A percentile compares a stretch with the other conserved stretches of the same genome.
These are phyloP conservation scores for Lytechinus pictus DNA, from an alignment of 35 echinoderm and acorn worm species.

Conservation along the genomic window DNA sequence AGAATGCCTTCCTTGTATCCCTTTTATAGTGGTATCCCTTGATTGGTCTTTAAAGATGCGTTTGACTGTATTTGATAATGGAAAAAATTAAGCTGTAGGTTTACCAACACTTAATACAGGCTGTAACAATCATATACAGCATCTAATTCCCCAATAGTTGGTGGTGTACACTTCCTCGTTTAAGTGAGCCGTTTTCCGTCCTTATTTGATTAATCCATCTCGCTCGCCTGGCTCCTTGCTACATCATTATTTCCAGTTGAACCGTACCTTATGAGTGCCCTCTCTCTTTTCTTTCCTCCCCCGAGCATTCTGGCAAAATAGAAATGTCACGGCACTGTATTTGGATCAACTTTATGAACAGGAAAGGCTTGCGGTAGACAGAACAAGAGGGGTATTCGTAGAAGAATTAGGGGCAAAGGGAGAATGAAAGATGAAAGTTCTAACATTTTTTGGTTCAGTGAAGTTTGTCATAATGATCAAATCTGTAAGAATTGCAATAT, in stretches of 20 bases:
- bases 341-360: neutral
- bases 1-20: too few species aligned
- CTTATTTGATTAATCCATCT: neutral
- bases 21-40: too few species aligned
- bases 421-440: neutral
- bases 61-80: too few species aligned
- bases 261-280: neutral
- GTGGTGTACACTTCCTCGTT: too few species aligned
- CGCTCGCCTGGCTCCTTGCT: neutral
- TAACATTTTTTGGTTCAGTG: too few species aligned
- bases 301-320: neutral
- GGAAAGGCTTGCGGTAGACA: neutral
- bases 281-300: neutral
- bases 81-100: neutral
- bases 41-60: too few species aligned
- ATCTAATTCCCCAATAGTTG: neutral
- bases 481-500: too few species aligned
- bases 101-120: neutral
- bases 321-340: neutral
- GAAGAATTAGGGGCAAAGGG: neutral
- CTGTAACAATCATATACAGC: neutral
- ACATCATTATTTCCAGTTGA: neutral
- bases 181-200: neutral
- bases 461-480: too few species aligned
- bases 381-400: neutral